Conservation (phyloP, 2,113 vertebrate genomes). For the Equus przewalskii region DNA sequence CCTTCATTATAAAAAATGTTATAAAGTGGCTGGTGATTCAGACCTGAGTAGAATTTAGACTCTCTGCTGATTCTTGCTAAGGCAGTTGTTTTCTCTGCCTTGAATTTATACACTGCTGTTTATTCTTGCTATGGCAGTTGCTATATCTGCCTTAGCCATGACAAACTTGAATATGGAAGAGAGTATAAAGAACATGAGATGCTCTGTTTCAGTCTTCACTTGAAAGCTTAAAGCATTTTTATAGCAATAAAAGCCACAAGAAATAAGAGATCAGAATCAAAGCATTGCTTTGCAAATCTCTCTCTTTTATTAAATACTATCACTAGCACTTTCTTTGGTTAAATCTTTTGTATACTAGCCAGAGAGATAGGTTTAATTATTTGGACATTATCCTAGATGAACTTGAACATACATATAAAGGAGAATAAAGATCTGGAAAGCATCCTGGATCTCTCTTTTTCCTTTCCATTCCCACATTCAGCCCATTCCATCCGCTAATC, state of each 20-base stretch:
- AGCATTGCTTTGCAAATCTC: not conserved
- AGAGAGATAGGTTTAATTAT: not conserved
- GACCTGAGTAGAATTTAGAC: not conserved
- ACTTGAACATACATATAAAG: not conserved
- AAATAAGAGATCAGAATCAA: slow-evolving; percentile 6
- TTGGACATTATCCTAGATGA: not conserved
- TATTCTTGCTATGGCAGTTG: not conserved
- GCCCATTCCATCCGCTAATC: not conserved
- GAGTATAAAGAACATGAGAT: not conserved
- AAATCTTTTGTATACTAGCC: not conserved
- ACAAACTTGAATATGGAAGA: not conserved
- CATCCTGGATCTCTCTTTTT: not conserved
- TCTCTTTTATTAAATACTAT: slow-evolving; percentile 25
- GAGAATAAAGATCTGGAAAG: not conserved
- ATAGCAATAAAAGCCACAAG: not conserved
- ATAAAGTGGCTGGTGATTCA: not conserved
- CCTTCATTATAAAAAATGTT: not conserved
- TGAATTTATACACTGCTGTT: not conserved
- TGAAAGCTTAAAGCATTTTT: slow-evolving; percentile 50
- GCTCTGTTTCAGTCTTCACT: not conserved
- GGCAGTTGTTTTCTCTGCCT: not conserved
- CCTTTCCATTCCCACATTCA: not conserved
- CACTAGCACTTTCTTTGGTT: not conserved
- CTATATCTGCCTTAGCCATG: not conserved
- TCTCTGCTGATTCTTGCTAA: not conserved